Evolutionary conservation across 2,113 vertebrate genomes (phyloP).

Genomic region (Parotia lawesii): DNA sequence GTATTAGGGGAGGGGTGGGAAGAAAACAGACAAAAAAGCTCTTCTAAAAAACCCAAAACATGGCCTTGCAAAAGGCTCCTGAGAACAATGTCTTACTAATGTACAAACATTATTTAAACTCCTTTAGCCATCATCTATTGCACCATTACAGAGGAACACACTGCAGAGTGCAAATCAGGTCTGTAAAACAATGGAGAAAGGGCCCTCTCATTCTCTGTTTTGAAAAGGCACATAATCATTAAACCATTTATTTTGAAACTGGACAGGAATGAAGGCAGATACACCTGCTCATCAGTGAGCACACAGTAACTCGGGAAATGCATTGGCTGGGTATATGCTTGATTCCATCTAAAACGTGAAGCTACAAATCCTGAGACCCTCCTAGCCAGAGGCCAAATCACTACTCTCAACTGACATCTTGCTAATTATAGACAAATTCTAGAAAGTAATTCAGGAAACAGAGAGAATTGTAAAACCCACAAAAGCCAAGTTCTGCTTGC

Average conservation of each 20-base stretch:
- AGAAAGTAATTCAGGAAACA: neutral
- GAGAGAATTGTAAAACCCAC: neutral
- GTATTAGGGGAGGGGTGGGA: neutral
- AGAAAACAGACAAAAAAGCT: neutral
- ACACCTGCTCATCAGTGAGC: neutral
- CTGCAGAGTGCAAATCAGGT: neutral
- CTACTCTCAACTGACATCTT: neutral
- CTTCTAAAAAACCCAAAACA: neutral
- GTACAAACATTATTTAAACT: neutral
- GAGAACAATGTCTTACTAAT: neutral
- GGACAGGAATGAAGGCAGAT: neutral
- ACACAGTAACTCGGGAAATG: fast-evolving
- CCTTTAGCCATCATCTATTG: neutral
- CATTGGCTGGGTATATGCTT: neutral
- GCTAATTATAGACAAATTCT: neutral
- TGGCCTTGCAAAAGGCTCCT: neutral
- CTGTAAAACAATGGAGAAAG: neutral
- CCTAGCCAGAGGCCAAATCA: neutral
- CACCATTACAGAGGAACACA: neutral
- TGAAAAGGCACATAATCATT: neutral
- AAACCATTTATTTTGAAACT: neutral
- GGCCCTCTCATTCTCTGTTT: neutral
- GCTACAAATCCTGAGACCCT: neutral
- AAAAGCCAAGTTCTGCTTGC: neutral
- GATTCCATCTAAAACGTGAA: neutral